Base-by-base conservation (phyloP, 1,140 invertebrate genomes). In the Oppia nitens region DNA sequence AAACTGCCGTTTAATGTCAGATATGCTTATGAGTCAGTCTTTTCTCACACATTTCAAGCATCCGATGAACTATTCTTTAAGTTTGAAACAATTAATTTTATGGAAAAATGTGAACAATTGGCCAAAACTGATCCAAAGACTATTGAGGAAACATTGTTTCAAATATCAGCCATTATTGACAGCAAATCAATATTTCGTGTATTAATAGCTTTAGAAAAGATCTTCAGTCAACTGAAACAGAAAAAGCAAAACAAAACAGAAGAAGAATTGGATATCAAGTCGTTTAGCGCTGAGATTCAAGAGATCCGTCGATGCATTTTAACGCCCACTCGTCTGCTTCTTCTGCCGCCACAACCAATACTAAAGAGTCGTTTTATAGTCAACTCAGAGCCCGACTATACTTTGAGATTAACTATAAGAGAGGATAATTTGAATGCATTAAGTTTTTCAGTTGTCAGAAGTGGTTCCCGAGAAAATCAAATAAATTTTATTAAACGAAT, bases 311-410 rank as follows among this genome's bases (percentile, higher is more conserved):
- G 65, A 32, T 53, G 48, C 9, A 52, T 61, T 29, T 21, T 64
- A n/a, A 60, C 52, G 6, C 65, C 65, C 11, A 63, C 60, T 12
- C 56, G 60, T 45, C 1, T 64, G 0, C 0, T 52, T n/a, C 51
- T 66, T 21, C 21, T 62, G 3, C 65, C 63, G 3, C 62, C 65
- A 17, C 28, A 61, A 4, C 49, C 52, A n/a, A 49, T 53, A 40
- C 51, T 66, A 9, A 60, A 62, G 45, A 65, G 57, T 23, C 49
- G 62, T 12, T 60, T 66, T 17, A 40, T 66, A 14, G 50, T 60
- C 12, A 51, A 65, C 21, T 62, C 55, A 47, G 53, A 66, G 23
- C 57, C 60, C n/a, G 60, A 63, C 3, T 66, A 57, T 47, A 64
- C 59, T 12, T 32, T 66, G 25, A 26, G 64, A 49, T 4, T 66